These are phyloP conservation scores for Seira sanloemensis DNA, from an alignment of 2,888 invertebrate genomes.

Conservation along the genomic window DNA sequence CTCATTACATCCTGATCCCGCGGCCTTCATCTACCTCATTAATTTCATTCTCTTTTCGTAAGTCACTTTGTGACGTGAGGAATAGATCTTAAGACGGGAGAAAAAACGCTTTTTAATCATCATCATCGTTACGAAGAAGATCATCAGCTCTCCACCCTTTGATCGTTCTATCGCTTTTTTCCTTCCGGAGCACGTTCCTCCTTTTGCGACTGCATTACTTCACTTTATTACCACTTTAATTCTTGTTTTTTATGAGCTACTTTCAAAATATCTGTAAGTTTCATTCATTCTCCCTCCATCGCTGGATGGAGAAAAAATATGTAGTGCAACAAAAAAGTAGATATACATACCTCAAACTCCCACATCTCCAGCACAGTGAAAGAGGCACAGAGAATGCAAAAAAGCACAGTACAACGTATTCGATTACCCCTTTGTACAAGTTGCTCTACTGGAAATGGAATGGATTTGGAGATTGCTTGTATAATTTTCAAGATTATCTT, in stretches of 20 bases:
- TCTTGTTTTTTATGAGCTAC: neutral
- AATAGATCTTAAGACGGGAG: no score
- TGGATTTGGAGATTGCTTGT: no score
- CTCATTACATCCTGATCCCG: neutral
- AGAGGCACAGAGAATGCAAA: neutral
- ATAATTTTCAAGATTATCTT: no score
- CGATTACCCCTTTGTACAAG: neutral
- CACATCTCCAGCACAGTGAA: neutral
- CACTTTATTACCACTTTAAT: slow-evolving; percentile 34
- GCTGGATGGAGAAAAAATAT: neutral
- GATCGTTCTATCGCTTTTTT: neutral
- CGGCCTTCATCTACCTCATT: neutral
- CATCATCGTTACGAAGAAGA: slow-evolving; percentile 18
- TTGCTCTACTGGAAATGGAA: neutral
- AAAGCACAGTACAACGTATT: neutral
- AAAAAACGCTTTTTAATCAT: slow-evolving; percentile 14
- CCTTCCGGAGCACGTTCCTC: slow-evolving; percentile 39
- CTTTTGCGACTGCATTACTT: slow-evolving; percentile 33
- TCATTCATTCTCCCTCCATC: neutral
- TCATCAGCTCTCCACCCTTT: slow-evolving; percentile 4
- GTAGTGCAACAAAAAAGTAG: neutral
- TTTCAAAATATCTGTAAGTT: neutral
- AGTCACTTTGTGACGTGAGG: neutral
- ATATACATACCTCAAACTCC: neutral
- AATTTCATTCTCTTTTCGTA: neutral